Percentiles rank a stretch among this genome's conserved stretches.
phyloP scores from a whole-genome alignment of 2,113 vertebrate species.

The Harpagus bidentatus region DNA sequence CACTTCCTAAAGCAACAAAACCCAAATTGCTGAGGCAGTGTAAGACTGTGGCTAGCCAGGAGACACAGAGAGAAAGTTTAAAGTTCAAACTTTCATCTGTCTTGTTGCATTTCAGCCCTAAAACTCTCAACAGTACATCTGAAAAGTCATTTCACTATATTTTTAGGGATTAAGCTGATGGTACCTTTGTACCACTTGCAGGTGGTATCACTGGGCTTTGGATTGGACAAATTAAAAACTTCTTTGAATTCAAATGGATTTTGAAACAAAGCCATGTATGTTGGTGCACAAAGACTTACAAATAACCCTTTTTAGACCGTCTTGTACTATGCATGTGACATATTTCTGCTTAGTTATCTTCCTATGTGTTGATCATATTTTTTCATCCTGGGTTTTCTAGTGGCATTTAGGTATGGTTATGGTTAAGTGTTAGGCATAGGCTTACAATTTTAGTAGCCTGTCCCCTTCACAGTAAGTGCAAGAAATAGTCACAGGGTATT shows the following conservation, averaged over 20 bases:
- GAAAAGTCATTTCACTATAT: background rate
- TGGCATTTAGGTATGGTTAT: background rate
- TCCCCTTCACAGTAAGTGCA: background rate
- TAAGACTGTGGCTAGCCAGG: background rate
- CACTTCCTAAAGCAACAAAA: background rate
- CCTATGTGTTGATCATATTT: background rate
- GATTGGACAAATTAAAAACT: background rate
- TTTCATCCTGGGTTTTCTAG: background rate
- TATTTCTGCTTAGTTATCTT: background rate
- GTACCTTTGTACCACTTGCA: background rate
- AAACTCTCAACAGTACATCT: background rate
- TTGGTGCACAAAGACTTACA: background rate
- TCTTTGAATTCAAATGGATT: background rate
- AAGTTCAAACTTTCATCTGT: background rate
- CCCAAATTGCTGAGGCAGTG: background rate
- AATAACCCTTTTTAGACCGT: background rate
- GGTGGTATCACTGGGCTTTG: background rate
- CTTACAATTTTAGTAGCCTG: background rate
- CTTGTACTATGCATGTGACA: background rate
- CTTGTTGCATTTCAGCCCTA: background rate
- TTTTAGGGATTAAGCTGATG: background rate
- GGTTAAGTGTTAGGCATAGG: background rate
- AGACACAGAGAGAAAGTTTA: background rate
- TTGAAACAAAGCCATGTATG: background rate
- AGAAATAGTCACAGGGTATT: background rate